Evolutionary conservation across 1,140 invertebrate species (phyloP).

Genomic region (Drosophila prosaltans): DNA sequence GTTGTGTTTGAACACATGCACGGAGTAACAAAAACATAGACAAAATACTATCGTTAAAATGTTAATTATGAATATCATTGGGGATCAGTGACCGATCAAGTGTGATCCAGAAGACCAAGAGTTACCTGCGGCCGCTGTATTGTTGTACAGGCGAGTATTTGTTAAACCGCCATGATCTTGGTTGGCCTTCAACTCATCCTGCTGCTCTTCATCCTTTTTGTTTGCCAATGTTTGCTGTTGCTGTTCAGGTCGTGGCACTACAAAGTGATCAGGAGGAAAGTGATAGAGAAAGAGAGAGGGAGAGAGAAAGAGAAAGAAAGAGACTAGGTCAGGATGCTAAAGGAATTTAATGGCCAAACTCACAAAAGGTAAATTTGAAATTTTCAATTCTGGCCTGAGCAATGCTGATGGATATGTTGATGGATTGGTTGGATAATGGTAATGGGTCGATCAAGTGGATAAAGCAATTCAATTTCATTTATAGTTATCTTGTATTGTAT

Average conservation of each 20-base stretch:
- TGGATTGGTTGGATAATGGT: slow-evolving; percentile 16
- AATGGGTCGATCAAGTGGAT: slow-evolving; percentile 11
- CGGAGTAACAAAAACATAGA: slow-evolving; percentile 79
- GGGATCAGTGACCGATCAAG: slow-evolving; percentile 1
- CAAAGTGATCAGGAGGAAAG: background rate
- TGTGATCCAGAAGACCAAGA: slow-evolving; percentile 23
- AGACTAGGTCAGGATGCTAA: slow-evolving; percentile 46
- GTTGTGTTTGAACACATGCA: slow-evolving; percentile 76
- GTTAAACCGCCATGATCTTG: slow-evolving; percentile 35
- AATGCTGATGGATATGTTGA: slow-evolving; percentile 1
- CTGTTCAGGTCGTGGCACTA: background rate
- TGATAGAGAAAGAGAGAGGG: slow-evolving; percentile 15
- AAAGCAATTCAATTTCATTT: slow-evolving; percentile 16
- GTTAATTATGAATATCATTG: slow-evolving; percentile 52
- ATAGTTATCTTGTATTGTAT: slow-evolving; percentile 51
- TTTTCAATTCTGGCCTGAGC: slow-evolving; percentile 10
- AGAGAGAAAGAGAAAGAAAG: slow-evolving; percentile 49
- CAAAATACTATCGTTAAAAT: slow-evolving; percentile 79
- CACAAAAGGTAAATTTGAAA: slow-evolving; percentile 40
- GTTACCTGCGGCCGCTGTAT: slow-evolving; percentile 68
- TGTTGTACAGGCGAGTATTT: slow-evolving; percentile 41
- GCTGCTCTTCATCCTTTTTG: slow-evolving; percentile 17
- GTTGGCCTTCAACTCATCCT: slow-evolving; percentile 49
- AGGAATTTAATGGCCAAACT: slow-evolving; percentile 38
- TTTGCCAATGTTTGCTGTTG: slow-evolving; percentile 8